Evolutionary conservation across 2,797 vertebrate species (phyloP).

Genomic region (Enteromius radiatus): DNA sequence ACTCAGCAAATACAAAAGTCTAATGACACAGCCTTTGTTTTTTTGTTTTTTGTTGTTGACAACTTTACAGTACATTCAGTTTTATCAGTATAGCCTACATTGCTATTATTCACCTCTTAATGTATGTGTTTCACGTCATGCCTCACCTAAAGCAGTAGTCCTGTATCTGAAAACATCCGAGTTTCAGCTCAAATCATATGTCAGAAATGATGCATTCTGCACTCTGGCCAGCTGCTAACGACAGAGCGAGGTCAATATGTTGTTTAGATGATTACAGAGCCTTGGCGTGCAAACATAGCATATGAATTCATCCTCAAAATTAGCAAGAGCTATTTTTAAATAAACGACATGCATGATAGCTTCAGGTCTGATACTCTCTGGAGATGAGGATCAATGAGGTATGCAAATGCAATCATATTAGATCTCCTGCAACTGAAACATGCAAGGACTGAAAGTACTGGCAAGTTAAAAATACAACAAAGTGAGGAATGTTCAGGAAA

Average conservation of each 20-base stretch:
- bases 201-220: conserved; percentile 10
- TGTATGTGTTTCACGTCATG: neutral
- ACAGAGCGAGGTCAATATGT: conserved; percentile 25
- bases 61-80: neutral
- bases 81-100: neutral
- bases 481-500: conserved; percentile 44
- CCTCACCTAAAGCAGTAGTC: conserved; percentile 6
- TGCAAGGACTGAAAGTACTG: conserved; percentile 13
- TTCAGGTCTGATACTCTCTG: conserved; percentile 18
- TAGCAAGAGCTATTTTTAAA: neutral
- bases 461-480: conserved; percentile 44
- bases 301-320: neutral
- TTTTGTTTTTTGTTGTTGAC: neutral
- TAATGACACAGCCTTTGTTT: neutral
- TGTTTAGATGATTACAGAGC: conserved; percentile 26
- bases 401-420: conserved; percentile 19
- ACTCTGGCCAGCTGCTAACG: conserved; percentile 25
- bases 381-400: conserved; percentile 33
- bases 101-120: neutral
- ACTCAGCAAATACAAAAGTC: neutral
- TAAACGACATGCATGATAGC: conserved; percentile 5
- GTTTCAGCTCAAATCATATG: neutral
- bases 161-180: neutral
- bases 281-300: neutral
- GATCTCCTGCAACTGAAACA: conserved; percentile 21